Evolutionary conservation across 1,140 invertebrate genomes (phyloP).

Genomic region (Aphis craccivora): DNA sequence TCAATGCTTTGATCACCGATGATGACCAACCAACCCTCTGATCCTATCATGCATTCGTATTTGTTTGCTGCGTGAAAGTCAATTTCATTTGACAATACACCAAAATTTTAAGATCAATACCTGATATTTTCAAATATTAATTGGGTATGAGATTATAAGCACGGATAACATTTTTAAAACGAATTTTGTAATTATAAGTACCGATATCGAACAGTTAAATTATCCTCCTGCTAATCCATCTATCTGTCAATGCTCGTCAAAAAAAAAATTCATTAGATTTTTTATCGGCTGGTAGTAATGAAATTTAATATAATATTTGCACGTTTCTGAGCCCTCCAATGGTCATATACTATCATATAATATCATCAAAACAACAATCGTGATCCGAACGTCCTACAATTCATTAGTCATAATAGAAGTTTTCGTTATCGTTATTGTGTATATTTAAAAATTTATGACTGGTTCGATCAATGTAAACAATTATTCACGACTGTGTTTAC

Average conservation of each 20-base stretch:
- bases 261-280: not conserved
- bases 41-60: not conserved
- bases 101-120: not conserved
- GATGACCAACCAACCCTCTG: not conserved
- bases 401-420: not conserved
- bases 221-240: not conserved
- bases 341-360: not conserved
- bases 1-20: no score
- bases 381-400: constrained; percentile 5
- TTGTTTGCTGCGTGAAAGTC: not conserved
- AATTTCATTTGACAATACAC: not conserved
- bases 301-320: constrained; percentile 20
- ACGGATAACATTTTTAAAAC: not conserved
- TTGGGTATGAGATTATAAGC: not conserved
- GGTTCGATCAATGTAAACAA: not conserved
- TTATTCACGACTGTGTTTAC: not conserved
- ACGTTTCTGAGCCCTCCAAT: not conserved
- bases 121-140: not conserved
- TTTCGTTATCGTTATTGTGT: not conserved
- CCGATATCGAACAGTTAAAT: no score
- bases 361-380: not conserved
- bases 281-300: not conserved
- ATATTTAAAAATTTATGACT: not conserved
- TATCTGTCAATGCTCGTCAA: not conserved
- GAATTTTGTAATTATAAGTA: no score